phyloP scores from a whole-genome alignment of 2,113 vertebrate species.

The Pavo muticus region DNA sequence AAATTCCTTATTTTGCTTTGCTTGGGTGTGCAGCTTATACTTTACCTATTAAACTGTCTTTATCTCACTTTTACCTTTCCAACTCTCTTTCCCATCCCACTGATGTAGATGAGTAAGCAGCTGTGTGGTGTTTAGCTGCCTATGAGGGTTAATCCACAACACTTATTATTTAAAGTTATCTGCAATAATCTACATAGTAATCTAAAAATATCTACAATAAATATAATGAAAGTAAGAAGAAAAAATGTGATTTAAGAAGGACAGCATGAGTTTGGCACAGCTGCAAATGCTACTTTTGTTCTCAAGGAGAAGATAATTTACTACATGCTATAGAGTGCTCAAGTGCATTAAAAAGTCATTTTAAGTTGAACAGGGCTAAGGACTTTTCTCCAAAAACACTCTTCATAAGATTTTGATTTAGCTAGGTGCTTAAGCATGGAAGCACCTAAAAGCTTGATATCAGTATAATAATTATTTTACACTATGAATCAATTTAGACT shows the following conservation, averaged over 20 bases:
- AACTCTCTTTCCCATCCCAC: background rate
- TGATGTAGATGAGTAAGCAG: background rate
- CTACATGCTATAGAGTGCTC: background rate
- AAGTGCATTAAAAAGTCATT: background rate
- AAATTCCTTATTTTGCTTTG: background rate
- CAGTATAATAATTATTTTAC: background rate
- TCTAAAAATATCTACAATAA: background rate
- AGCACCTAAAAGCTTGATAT: background rate
- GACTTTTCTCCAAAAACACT: background rate
- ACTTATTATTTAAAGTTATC: background rate
- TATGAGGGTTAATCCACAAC: background rate
- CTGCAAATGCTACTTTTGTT: background rate
- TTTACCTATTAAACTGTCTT: background rate
- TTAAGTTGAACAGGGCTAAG: background rate
- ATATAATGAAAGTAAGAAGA: background rate
- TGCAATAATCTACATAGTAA: background rate
- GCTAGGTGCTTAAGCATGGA: background rate
- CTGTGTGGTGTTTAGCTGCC: background rate
- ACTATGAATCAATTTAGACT: background rate
- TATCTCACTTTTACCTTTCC: background rate
- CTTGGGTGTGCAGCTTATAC: background rate
- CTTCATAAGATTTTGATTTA: background rate
- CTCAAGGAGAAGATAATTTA: background rate
- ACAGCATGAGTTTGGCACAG: background rate
- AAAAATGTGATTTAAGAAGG: background rate